Conservation (phyloP, 1,140 invertebrate species). For the Amphibalanus amphitrite region DNA sequence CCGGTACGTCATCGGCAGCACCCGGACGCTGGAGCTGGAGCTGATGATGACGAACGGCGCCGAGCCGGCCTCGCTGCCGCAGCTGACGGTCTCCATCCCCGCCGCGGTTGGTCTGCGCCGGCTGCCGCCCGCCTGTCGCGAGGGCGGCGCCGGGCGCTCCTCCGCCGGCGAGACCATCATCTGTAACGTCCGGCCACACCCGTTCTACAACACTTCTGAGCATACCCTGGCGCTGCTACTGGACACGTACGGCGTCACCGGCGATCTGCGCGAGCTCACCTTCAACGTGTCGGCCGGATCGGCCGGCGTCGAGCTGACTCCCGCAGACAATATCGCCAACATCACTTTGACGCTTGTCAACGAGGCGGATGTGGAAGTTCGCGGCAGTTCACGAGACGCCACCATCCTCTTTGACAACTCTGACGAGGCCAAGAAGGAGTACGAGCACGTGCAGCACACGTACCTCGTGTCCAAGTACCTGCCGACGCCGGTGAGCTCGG, state of each 20-base stretch:
- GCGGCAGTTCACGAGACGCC: not conserved
- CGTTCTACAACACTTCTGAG: not conserved
- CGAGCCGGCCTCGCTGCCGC: slow-evolving; percentile 6
- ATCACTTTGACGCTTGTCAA: not conserved
- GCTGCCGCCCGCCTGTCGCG: not conserved
- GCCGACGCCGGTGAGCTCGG: not conserved
- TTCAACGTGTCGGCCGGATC: not conserved
- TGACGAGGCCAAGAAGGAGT: not conserved
- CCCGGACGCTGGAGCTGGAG: not conserved
- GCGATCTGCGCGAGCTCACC: not conserved
- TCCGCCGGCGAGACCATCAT: not conserved
- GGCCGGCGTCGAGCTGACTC: not conserved
- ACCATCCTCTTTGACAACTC: not conserved
- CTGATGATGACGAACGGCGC: slow-evolving; percentile 7
- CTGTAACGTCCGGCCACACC: not conserved
- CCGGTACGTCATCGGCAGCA: not conserved
- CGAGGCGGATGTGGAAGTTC: not conserved
- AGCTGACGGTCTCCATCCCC: slow-evolving; percentile 5
- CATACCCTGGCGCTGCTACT: not conserved
- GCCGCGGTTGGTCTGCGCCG: slow-evolving; percentile 7
- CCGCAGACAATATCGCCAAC: not conserved
- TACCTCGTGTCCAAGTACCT: not conserved
- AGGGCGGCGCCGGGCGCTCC: not conserved
- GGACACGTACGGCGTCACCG: not conserved
- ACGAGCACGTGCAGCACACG: not conserved